Base-by-base conservation (phyloP, 2,797 vertebrate species). In the Podarcis lilfordi region DNA sequence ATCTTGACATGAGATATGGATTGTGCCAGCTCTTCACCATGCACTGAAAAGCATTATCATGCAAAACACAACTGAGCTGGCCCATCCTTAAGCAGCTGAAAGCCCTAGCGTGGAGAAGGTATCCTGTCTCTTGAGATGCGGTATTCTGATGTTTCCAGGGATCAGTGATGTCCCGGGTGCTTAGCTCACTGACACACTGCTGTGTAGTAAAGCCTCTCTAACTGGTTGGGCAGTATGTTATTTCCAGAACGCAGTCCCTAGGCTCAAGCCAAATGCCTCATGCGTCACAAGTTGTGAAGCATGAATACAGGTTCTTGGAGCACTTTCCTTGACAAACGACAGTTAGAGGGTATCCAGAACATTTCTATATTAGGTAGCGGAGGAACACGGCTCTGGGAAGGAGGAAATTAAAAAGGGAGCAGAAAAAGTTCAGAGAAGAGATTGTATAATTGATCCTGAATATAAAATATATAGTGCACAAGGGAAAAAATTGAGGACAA, bases 21-120 rank as follows among this genome's bases (percentile, higher is more conserved):
- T 35, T 27, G n/a, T 7, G 8, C 50, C 23, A 74, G 55, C 29
- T 15, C 11, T 74, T 55, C 43, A 55, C 17, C 6, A 4, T 35
- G 11, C 4, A 5, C 5, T 55, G 13, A 74, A 32, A 13, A 32
- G 23, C 13, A 35, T 25, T 3, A 59, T 27, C 21, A 19, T 25
- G 25, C 69, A 72, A 75, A 61, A 84, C 15, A 7, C 59, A 32
- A 4, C 5, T 32, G 17, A 11, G 32, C 37, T 50, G 64, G 32
- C 11, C 37, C 45, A 78, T 5, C 17, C 23, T 64, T 25, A 23
- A 35, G 32, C 32, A 64, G 72, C 29, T 61, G 82, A 29, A 27
- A 11, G 79, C 43, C 3, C 5, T 68, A 69, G 11, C 37, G 21
- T 74, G 2, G 0, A 9, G 0, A 0, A 40, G 11, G 0, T 0